A percentile compares a stretch with the other conserved stretches of the same genome.
Evolutionary conservation across 2,888 invertebrate species (phyloP).

Genomic region (Chymomyza amoena): DNA sequence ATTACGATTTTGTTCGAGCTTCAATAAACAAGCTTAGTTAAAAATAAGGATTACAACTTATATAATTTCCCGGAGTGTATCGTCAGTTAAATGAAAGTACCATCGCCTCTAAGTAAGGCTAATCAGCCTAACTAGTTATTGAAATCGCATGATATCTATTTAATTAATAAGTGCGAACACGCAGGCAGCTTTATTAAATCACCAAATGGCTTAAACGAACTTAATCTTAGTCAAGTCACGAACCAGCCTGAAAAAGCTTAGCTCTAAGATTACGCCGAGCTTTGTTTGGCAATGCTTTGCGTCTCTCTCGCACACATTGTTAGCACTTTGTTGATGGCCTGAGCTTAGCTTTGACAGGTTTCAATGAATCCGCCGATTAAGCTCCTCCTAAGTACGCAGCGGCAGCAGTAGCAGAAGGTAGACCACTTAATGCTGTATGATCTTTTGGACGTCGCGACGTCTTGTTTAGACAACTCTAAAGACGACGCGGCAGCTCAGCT

Average conservation of each 20-base stretch:
- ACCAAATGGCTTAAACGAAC: neutral
- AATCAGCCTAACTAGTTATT: no score
- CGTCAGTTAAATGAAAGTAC: no score
- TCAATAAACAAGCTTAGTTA: no score
- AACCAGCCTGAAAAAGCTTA: neutral
- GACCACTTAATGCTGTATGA: conserved; percentile 45
- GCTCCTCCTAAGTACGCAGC: conserved; percentile 15
- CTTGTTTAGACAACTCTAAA: conserved; percentile 55
- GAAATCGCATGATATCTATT: no score
- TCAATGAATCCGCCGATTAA: neutral
- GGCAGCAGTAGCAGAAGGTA: conserved; percentile 33
- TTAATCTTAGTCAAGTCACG: neutral
- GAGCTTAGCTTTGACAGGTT: neutral
- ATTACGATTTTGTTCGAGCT: no score
- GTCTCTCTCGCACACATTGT: neutral
- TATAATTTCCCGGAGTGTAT: no score
- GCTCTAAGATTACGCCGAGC: neutral
- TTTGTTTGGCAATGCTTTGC: neutral
- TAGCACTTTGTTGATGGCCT: neutral
- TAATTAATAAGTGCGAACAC: no score
- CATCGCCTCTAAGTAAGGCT: no score
- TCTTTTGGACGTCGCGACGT: conserved; percentile 43
- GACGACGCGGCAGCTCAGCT: conserved; percentile 13
- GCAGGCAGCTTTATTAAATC: neutral
- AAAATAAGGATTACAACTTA: no score